Evolutionary conservation across 1,140 invertebrate species (phyloP).

Genomic region (Heliothis virescens): DNA sequence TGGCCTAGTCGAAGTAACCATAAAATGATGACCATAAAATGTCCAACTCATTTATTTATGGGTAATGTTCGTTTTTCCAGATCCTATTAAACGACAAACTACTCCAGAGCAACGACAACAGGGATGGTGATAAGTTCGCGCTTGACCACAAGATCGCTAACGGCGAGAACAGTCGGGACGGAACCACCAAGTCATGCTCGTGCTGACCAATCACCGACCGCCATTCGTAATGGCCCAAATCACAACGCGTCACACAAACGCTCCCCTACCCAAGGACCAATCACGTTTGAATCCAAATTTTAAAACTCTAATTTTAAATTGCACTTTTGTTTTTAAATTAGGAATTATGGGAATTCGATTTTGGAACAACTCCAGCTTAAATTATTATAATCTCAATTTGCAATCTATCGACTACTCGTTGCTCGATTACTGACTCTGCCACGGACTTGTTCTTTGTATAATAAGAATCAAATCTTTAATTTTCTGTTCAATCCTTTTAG

Average conservation of each 20-base stretch:
- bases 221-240: slow-evolving; percentile 49
- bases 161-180: slow-evolving; percentile 81
- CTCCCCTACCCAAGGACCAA: slow-evolving; percentile 35
- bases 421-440: slow-evolving; percentile 9
- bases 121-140: slow-evolving; percentile 88
- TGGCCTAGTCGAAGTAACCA: no score
- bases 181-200: slow-evolving; percentile 87
- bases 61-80: slow-evolving; percentile 74
- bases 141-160: slow-evolving; percentile 87
- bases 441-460: not conserved
- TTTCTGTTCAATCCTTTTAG: slow-evolving; percentile 35
- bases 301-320: slow-evolving; percentile 38
- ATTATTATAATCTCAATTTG: slow-evolving; percentile 26
- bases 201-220: slow-evolving; percentile 86
- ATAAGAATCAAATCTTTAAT: slow-evolving; percentile 22
- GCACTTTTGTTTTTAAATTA: slow-evolving; percentile 30
- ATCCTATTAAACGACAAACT: slow-evolving; percentile 90
- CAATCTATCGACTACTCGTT: slow-evolving; percentile 18
- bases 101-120: slow-evolving; percentile 88
- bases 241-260: slow-evolving; percentile 45
- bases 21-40: not conserved
- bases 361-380: slow-evolving; percentile 5
- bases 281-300: slow-evolving; percentile 45
- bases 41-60: not conserved
- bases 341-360: slow-evolving; percentile 17